phyloP scores from a whole-genome alignment of 2,113 vertebrate genomes.

The Cyrtonyx montezumae region DNA sequence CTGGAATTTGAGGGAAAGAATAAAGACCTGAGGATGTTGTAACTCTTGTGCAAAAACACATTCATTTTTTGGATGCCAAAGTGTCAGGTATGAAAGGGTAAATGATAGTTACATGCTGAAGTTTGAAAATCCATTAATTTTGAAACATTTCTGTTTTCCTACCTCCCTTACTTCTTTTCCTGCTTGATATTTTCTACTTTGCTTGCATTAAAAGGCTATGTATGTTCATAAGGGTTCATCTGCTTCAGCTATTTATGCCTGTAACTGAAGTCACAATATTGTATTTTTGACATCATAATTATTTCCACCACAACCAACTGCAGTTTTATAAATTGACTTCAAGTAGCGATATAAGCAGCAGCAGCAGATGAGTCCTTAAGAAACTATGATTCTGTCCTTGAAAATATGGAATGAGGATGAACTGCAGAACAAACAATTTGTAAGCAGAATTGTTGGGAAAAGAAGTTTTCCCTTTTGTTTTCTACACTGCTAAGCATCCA shows the following conservation, averaged over 20 bases:
- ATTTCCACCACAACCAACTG: neutral
- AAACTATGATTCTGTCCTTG: neutral
- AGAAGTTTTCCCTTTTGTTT: neutral
- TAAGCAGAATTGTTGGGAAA: neutral
- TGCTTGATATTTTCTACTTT: neutral
- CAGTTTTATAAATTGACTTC: neutral
- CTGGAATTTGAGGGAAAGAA: neutral
- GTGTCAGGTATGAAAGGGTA: neutral
- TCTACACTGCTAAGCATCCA: neutral
- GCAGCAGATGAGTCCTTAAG: neutral
- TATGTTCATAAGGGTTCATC: neutral
- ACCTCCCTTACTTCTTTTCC: neutral
- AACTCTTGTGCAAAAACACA: neutral
- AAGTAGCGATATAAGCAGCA: neutral
- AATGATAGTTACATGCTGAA: neutral
- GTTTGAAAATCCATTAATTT: neutral
- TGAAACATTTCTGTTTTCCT: neutral
- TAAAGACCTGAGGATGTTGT: neutral
- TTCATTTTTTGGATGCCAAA: neutral
- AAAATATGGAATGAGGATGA: neutral
- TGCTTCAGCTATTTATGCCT: neutral
- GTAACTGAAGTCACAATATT: neutral
- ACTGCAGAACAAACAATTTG: neutral
- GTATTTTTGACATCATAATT: conserved; percentile 11
- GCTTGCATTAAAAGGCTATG: neutral